Percentiles rank a stretch among this genome's conserved stretches.
These are phyloP conservation scores for Deilephila elpenor DNA, from an alignment of 2,888 invertebrate genomes.

Conservation along the genomic window DNA sequence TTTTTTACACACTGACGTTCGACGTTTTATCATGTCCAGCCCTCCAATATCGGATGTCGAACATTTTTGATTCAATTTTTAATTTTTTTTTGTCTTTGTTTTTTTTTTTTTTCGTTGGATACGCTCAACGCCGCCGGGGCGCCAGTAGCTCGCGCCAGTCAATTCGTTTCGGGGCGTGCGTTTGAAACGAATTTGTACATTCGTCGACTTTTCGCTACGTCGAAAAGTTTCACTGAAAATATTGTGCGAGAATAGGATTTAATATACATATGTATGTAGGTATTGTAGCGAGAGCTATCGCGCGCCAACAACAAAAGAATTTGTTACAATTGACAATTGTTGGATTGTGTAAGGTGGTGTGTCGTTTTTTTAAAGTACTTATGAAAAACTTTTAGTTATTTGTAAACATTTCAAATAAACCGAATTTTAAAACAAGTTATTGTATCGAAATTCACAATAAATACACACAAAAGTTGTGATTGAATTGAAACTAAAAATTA, in stretches of 20 bases:
- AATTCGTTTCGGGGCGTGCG: slow-evolving; percentile 65
- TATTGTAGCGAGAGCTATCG: neutral
- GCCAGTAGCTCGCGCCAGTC: slow-evolving; percentile 60
- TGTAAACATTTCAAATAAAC: too few species aligned
- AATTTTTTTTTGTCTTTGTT: slow-evolving; percentile 44
- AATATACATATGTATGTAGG: neutral
- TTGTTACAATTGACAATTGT: slow-evolving; percentile 6
- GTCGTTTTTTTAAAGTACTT: too few species aligned
- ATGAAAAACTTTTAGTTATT: too few species aligned
- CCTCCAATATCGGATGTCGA: slow-evolving; percentile 47
- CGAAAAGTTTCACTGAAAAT: slow-evolving; percentile 1
- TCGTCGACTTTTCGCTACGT: slow-evolving; percentile 40
- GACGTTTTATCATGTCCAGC: slow-evolving; percentile 17
- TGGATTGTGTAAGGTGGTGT: neutral
- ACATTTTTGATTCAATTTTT: slow-evolving; percentile 57
- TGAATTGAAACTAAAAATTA: too few species aligned
- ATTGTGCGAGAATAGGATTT: slow-evolving; percentile 20
- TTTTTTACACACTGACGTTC: slow-evolving; percentile 3
- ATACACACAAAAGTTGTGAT: too few species aligned
- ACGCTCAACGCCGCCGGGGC: slow-evolving; percentile 36
- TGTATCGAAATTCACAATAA: too few species aligned
- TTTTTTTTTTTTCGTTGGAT: neutral
- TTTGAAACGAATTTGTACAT: slow-evolving; percentile 55
- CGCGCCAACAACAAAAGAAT: neutral
- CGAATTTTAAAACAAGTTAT: too few species aligned